A percentile compares a stretch with the other conserved stretches of the same genome.
These are phyloP conservation scores for Scelioninae gen. 2 DNA, from an alignment of 2,888 invertebrate species.

Conservation along the genomic window DNA sequence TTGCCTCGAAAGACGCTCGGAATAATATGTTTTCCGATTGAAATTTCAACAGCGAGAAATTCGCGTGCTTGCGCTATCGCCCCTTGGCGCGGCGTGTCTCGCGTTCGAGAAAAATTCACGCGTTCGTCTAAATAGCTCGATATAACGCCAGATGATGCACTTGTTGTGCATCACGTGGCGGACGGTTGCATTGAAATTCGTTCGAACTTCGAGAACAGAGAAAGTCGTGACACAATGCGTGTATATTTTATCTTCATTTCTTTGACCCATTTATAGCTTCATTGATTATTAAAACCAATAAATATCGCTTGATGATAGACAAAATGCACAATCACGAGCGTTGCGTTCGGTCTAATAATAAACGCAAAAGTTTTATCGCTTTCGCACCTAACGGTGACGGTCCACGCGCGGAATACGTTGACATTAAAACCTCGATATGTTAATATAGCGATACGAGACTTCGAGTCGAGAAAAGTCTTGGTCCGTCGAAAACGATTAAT, in stretches of 20 bases:
- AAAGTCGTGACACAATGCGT: conserved; percentile 42
- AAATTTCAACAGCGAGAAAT: too few species aligned
- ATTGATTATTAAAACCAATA: conserved; percentile 47
- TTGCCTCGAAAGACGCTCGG: too few species aligned
- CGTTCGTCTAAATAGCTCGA: not conserved
- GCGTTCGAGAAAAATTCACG: not conserved
- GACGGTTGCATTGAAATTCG: conserved; percentile 14
- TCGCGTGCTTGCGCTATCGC: too few species aligned
- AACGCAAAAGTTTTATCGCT: conserved; percentile 13
- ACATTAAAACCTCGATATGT: conserved; percentile 24
- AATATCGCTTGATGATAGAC: conserved; percentile 34
- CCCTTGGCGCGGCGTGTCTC: too few species aligned
- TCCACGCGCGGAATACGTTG: conserved; percentile 11
- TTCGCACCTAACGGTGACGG: conserved; percentile 21
- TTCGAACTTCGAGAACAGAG: conserved; percentile 25
- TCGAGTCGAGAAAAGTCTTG: too few species aligned
- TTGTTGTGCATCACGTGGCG: conserved; percentile 14
- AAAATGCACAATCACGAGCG: conserved; percentile 22
- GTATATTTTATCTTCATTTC: conserved; percentile 36
- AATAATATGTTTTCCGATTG: too few species aligned
- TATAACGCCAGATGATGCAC: conserved; percentile 13
- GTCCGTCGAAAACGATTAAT: too few species aligned
- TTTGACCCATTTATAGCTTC: conserved; percentile 62
- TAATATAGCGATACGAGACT: too few species aligned
- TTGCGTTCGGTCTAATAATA: conserved; percentile 16